A percentile compares a stretch with the other conserved stretches of the same genome.
These are phyloP conservation scores for Drosophila neocordata DNA, from an alignment of 1,140 invertebrate genomes.

Conservation along the genomic window DNA sequence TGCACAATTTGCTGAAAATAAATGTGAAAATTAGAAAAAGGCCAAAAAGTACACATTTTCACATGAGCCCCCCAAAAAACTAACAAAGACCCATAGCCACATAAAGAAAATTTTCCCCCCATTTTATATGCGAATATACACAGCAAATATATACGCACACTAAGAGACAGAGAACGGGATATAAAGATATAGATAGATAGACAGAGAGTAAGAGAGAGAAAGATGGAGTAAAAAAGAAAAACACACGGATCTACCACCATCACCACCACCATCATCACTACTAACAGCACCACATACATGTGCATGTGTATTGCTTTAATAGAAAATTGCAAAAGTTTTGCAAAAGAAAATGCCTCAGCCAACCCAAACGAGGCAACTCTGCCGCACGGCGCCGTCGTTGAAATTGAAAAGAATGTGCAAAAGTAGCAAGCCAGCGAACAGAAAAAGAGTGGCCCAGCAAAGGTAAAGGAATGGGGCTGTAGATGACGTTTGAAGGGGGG, in stretches of 20 bases:
- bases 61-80: constrained; percentile 58
- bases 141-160: constrained; percentile 16
- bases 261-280: constrained; percentile 20
- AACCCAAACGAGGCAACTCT: constrained; percentile 53
- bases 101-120: constrained; percentile 73
- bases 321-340: constrained; percentile 81
- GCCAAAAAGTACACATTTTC: constrained; percentile 28
- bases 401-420: constrained; percentile 81
- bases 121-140: constrained; percentile 69
- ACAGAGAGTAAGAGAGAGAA: background rate
- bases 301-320: constrained; percentile 79
- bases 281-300: constrained; percentile 30
- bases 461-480: background rate
- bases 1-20: constrained; percentile 67
- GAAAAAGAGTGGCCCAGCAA: constrained; percentile 4
- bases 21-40: constrained; percentile 46
- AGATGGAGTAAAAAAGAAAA: constrained; percentile 25
- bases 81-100: constrained; percentile 70
- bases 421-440: constrained; percentile 66
- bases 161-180: constrained; percentile 19
- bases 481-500: constrained; percentile 4
- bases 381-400: constrained; percentile 32
- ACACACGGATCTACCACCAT: constrained; percentile 54
- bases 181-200: constrained; percentile 21
- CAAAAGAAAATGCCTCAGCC: constrained; percentile 78